A percentile compares a stretch with the other conserved stretches of the same genome.
phyloP scores from a whole-genome alignment of 2,888 invertebrate genomes.

The Hydropsyche betteni region DNA sequence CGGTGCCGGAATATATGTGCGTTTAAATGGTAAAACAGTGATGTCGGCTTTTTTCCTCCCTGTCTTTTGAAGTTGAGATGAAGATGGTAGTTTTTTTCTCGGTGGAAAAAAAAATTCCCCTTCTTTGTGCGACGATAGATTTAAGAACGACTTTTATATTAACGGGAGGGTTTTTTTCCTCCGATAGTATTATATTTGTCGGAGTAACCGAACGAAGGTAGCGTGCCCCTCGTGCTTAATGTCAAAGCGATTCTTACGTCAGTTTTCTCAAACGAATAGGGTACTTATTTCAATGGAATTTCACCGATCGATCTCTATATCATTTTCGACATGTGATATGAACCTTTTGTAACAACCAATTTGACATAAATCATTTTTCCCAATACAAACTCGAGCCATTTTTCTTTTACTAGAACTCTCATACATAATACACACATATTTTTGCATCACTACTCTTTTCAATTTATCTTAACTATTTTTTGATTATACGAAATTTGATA shows the following conservation, averaged over 20 bases:
- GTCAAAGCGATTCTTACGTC: conserved; percentile 4
- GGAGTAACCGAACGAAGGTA: neutral
- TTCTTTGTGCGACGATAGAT: conserved; percentile 47
- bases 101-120: conserved; percentile 35
- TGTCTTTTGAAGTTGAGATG: conserved; percentile 7
- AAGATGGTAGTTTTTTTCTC: no score
- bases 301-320: no score
- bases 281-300: conserved; percentile 1
- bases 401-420: no score
- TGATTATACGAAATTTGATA: no score
- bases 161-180: conserved; percentile 1
- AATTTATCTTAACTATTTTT: no score
- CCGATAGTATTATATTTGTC: no score
- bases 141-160: conserved; percentile 39
- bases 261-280: neutral
- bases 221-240: neutral
- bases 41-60: neutral
- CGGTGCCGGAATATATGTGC: neutral
- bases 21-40: neutral
- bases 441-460: no score
- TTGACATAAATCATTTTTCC: no score
- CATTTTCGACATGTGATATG: no score
- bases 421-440: no score
- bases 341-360: no score
- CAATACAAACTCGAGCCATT: no score